phyloP scores from a whole-genome alignment of 2,113 vertebrate species.

The Chunga burmeisteri region DNA sequence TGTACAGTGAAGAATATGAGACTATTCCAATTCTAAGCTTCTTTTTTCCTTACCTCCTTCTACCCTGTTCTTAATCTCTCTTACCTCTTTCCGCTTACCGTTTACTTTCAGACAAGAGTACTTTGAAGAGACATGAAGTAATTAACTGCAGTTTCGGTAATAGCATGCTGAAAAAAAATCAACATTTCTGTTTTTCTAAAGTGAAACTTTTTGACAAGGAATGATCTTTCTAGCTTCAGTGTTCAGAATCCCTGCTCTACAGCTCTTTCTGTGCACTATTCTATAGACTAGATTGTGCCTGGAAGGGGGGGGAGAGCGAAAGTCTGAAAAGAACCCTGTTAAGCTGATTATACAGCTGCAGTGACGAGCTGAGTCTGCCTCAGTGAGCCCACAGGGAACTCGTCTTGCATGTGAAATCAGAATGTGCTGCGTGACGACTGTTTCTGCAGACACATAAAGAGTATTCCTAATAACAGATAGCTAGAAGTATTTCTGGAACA shows the following conservation, averaged over 20 bases:
- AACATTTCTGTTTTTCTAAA: not conserved
- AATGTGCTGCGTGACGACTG: not conserved
- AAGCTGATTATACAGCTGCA: constrained; percentile 22
- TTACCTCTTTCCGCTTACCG: not conserved
- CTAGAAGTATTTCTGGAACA: not conserved
- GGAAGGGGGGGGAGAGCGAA: not conserved
- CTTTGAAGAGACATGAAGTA: not conserved
- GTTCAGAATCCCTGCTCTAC: not conserved
- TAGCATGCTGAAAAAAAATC: not conserved
- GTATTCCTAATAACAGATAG: not conserved
- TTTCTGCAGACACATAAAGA: not conserved
- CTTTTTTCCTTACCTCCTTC: not conserved
- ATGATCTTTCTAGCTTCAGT: not conserved
- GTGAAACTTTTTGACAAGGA: not conserved
- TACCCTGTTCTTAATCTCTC: not conserved
- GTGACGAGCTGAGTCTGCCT: not conserved
- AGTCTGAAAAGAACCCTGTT: not conserved
- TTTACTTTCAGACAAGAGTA: not conserved
- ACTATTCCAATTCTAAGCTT: not conserved
- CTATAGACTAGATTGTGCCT: not conserved
- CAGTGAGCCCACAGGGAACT: not conserved
- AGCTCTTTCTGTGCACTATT: not conserved
- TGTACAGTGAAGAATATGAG: not conserved
- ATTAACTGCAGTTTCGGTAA: not conserved
- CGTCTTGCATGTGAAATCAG: constrained; percentile 8